A percentile compares a stretch with the other conserved stretches of the same genome.
These are phyloP conservation scores for Heliconius himera DNA, from an alignment of 1,140 invertebrate species.

Conservation along the genomic window DNA sequence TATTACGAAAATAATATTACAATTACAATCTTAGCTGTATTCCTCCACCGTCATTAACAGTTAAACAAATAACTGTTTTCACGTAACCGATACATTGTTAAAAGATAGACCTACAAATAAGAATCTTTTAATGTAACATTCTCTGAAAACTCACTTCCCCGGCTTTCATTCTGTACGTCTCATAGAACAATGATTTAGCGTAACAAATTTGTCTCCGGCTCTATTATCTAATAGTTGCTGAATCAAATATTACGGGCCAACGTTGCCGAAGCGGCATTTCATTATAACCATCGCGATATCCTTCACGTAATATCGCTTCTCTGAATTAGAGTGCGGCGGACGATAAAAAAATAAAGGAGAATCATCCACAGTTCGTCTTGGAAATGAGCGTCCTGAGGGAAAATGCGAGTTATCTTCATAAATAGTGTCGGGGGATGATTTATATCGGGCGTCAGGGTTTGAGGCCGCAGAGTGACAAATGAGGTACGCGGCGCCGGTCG, in stretches of 20 bases:
- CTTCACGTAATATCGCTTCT: constrained; percentile 44
- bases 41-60: no score
- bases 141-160: constrained; percentile 44
- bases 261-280: constrained; percentile 43
- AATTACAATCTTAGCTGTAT: no score
- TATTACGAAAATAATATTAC: no score
- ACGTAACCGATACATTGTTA: no score
- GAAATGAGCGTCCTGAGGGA: constrained; percentile 46
- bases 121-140: background rate
- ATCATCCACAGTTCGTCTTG: constrained; percentile 48
- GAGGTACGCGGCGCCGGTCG: constrained; percentile 41
- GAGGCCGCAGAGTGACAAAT: constrained; percentile 60
- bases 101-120: no score
- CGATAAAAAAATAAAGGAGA: constrained; percentile 53
- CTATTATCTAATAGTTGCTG: constrained; percentile 58
- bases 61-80: no score
- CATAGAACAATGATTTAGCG: constrained; percentile 59
- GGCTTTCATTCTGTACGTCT: constrained; percentile 43
- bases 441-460: constrained; percentile 53
- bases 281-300: constrained; percentile 36
- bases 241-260: constrained; percentile 56
- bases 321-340: constrained; percentile 38
- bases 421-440: constrained; percentile 64
- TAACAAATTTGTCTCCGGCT: constrained; percentile 55
- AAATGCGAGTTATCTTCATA: constrained; percentile 59